A percentile compares a stretch with the other conserved stretches of the same genome.
Conservation (phyloP, 2,888 invertebrate species). For the Rotaria magnacalcarata region DNA sequence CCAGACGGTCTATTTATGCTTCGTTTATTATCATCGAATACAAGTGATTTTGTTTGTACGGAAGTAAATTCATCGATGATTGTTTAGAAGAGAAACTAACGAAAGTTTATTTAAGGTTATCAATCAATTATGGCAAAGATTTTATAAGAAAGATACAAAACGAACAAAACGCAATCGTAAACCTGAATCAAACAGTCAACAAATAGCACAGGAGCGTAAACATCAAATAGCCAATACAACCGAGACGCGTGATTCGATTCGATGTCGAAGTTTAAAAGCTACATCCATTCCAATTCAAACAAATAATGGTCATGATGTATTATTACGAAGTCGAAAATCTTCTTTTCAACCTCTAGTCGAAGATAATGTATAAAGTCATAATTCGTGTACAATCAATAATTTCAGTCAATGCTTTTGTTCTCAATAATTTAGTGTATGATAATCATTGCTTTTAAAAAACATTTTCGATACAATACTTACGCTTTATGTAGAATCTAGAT, state of each 20-base stretch:
- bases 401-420: neutral
- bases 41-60: slow-evolving; percentile 47
- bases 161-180: neutral
- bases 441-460: neutral
- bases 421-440: neutral
- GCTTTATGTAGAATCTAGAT: too few relatives aligned
- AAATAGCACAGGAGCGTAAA: neutral
- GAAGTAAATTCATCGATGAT: slow-evolving; percentile 42
- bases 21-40: slow-evolving; percentile 46
- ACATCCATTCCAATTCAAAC: neutral
- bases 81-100: neutral
- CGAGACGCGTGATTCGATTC: neutral
- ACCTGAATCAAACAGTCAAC: neutral
- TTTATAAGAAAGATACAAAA: neutral
- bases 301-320: neutral
- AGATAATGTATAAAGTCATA: neutral
- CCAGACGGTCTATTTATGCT: slow-evolving; percentile 47
- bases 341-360: neutral
- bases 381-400: neutral
- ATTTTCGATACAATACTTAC: too few relatives aligned
- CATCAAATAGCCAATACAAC: neutral
- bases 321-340: neutral
- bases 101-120: neutral
- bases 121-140: slow-evolving; percentile 17
- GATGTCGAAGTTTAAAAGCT: neutral